Evolutionary conservation across 2,888 invertebrate species (phyloP).

Genomic region (Pristionchus japonicus): DNA sequence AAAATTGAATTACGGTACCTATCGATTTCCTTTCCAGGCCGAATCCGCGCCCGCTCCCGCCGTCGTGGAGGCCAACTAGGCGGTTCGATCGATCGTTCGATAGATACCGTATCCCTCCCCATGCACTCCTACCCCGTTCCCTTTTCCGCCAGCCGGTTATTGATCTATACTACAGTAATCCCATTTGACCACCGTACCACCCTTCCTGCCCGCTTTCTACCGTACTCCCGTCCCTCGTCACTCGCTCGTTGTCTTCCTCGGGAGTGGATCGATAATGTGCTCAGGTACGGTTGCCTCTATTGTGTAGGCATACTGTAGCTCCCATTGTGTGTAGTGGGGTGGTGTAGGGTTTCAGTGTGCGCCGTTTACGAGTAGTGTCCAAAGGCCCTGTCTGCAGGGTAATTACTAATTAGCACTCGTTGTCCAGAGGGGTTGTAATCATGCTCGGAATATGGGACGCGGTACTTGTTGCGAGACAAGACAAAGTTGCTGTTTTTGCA

Average conservation of each 20-base stretch:
- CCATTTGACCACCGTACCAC: too few relatives aligned
- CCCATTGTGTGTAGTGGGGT: constrained; percentile 28
- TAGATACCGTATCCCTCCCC: not conserved
- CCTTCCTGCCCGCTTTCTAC: too few relatives aligned
- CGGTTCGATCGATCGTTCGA: constrained; percentile 27
- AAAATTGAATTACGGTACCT: not conserved
- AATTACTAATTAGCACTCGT: constrained; percentile 24
- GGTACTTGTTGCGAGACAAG: not conserved
- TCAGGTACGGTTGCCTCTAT: not conserved
- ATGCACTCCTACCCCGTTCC: not conserved
- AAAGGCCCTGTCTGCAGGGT: not conserved
- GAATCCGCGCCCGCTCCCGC: constrained; percentile 42
- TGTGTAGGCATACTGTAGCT: not conserved
- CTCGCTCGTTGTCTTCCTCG: not conserved
- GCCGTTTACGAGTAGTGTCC: not conserved
- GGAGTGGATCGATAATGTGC: constrained; percentile 6
- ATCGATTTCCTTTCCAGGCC: constrained; percentile 5
- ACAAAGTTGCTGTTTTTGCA: not conserved
- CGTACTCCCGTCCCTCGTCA: not conserved
- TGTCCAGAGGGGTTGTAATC: constrained; percentile 11
- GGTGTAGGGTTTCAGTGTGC: not conserved
- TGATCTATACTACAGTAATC: constrained; percentile 29
- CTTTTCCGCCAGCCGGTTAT: constrained; percentile 34
- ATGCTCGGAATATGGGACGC: not conserved
- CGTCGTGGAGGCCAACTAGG: constrained; percentile 47